phyloP scores from a whole-genome alignment of 2,888 invertebrate species.

The Orchestes rusci region DNA sequence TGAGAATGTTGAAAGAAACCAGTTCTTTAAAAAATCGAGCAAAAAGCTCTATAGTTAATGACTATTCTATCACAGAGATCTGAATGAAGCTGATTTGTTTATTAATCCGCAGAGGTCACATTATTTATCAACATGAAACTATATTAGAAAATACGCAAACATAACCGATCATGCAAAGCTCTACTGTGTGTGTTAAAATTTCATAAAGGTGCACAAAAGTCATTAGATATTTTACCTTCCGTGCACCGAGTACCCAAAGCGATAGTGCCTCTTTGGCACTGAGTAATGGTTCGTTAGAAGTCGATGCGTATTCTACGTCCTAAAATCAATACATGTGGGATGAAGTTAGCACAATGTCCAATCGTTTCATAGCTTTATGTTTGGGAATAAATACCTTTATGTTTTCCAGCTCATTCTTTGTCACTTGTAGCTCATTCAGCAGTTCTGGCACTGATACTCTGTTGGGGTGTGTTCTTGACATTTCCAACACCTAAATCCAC shows the following conservation, averaged over 20 bases:
- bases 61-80: too few species aligned
- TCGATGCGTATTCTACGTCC: conserved; percentile 62
- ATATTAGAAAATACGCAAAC: too few species aligned
- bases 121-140: too few species aligned
- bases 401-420: conserved; percentile 80
- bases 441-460: conserved; percentile 75
- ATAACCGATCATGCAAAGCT: too few species aligned
- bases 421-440: conserved; percentile 74
- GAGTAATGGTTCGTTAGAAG: conserved; percentile 70
- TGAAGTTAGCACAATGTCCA: background rate
- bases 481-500: conserved; percentile 38
- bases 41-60: too few species aligned
- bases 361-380: too few species aligned
- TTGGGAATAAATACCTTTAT: conserved; percentile 72
- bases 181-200: too few species aligned
- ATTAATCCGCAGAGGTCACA: too few species aligned
- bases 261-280: conserved; percentile 91
- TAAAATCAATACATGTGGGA: conserved; percentile 45
- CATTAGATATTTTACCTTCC: conserved; percentile 60
- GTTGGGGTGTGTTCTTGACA: conserved; percentile 56
- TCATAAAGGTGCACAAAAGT: conserved; percentile 21
- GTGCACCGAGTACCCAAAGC: conserved; percentile 88
- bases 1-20: too few species aligned
- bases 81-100: too few species aligned
- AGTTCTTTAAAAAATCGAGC: too few species aligned